Percentiles rank a stretch among this genome's conserved stretches.
phyloP scores from a whole-genome alignment of 2,888 invertebrate species.

The Hirtodrosophila histrioides region DNA sequence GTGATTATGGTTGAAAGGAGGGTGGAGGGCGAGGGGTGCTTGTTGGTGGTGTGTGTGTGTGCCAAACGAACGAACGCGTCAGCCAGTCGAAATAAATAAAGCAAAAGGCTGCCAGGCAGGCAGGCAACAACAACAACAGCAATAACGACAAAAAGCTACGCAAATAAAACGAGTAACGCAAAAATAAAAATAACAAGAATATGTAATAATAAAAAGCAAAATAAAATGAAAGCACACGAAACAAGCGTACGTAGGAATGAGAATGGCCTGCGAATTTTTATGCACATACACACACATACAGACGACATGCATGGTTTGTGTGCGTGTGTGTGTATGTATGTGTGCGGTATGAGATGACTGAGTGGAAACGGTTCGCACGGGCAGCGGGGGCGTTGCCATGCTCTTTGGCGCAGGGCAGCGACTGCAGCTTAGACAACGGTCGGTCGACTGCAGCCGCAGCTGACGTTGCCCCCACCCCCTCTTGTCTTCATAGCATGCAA shows the following conservation, averaged over 20 bases:
- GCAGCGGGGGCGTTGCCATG: constrained; percentile 39
- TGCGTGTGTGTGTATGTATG: constrained; percentile 4
- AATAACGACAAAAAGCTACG: constrained; percentile 34
- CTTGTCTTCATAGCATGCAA: constrained; percentile 26
- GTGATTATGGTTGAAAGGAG: constrained; percentile 11
- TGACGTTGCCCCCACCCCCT: not conserved
- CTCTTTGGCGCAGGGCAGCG: constrained; percentile 37
- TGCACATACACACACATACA: constrained; percentile 32
- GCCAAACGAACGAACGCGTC: constrained; percentile 60
- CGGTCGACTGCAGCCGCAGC: constrained; percentile 2
- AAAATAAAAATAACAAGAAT: constrained; percentile 60
- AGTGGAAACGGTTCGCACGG: constrained; percentile 23
- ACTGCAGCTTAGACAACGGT: constrained; percentile 29
- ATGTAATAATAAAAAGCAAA: constrained; percentile 60
- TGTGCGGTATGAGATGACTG: constrained; percentile 29
- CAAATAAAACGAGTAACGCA: constrained; percentile 59
- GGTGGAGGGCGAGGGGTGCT: not conserved
- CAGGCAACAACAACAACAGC: constrained; percentile 22
- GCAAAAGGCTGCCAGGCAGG: constrained; percentile 52
- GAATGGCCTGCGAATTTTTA: constrained; percentile 65
- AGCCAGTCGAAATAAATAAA: constrained; percentile 70
- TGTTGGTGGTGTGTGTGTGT: too few species aligned
- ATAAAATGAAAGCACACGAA: constrained; percentile 60
- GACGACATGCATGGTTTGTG: constrained; percentile 3
- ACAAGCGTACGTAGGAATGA: constrained; percentile 46